Evolutionary conservation across 1,140 invertebrate genomes (phyloP).

Genomic region (Spodoptera litura): DNA sequence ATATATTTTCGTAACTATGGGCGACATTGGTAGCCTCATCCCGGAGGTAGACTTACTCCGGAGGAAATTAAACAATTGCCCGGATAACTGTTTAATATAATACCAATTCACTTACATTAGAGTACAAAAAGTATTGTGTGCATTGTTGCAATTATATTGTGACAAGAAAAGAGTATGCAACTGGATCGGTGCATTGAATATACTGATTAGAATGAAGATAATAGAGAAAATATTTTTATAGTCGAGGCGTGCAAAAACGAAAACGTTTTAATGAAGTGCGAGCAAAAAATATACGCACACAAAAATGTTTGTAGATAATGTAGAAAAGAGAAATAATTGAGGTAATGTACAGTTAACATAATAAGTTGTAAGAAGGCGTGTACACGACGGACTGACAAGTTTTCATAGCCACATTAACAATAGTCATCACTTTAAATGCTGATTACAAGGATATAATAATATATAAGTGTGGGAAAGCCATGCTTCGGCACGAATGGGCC

Average conservation of each 20-base stretch:
- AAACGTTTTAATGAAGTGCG: conserved; percentile 35
- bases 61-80: too few species aligned
- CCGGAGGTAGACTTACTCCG: too few species aligned
- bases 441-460: too few species aligned
- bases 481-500: too few species aligned
- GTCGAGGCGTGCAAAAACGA: conserved; percentile 47
- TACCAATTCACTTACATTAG: not conserved
- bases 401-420: not conserved
- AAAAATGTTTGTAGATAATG: conserved; percentile 27
- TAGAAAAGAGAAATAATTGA: conserved; percentile 11
- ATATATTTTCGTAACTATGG: too few species aligned
- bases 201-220: conserved; percentile 43
- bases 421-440: too few species aligned
- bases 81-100: not conserved
- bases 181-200: conserved; percentile 36
- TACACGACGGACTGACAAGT: not conserved
- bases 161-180: conserved; percentile 31
- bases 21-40: not conserved
- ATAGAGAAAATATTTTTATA: conserved; percentile 44
- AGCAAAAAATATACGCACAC: conserved; percentile 32
- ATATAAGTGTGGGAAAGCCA: too few species aligned
- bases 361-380: not conserved
- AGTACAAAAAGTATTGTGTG: conserved; percentile 6
- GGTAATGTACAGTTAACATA: not conserved
- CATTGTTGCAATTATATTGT: conserved; percentile 38